phyloP scores from a whole-genome alignment of 2,113 vertebrate species.

The Phylloscopus trochiloides region DNA sequence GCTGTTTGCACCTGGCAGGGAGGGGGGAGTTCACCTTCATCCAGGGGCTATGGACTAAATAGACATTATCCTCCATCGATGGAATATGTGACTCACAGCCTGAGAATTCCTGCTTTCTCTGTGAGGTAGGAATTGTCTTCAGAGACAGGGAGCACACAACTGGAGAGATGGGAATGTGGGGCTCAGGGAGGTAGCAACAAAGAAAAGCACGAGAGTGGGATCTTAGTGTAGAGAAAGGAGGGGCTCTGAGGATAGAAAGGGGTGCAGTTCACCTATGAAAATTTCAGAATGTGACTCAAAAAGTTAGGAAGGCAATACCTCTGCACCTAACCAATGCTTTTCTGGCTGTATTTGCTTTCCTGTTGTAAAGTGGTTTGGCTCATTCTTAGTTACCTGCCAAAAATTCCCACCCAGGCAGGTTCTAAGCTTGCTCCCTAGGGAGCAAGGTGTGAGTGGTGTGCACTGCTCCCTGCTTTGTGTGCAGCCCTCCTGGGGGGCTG shows the following conservation, averaged over 20 bases:
- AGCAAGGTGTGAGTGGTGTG: accelerated
- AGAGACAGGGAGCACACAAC: not conserved
- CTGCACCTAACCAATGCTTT: not conserved
- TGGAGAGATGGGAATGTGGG: not conserved
- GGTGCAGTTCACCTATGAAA: not conserved
- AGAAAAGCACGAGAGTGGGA: not conserved
- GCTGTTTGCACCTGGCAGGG: slow-evolving; percentile 1
- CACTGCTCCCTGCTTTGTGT: not conserved
- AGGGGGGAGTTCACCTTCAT: not conserved
- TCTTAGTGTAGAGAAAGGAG: not conserved
- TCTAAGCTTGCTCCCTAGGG: accelerated
- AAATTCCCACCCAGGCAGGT: not conserved
- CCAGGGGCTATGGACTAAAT: accelerated
- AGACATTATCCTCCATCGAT: not conserved
- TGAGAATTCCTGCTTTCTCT: not conserved
- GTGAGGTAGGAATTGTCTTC: not conserved
- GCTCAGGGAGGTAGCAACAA: not conserved
- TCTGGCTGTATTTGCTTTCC: not conserved
- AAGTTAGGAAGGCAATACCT: not conserved
- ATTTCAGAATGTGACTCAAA: not conserved
- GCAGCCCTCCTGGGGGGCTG: not conserved
- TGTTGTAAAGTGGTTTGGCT: not conserved
- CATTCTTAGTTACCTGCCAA: not conserved
- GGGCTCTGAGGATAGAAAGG: not conserved
- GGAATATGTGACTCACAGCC: not conserved